A percentile compares a stretch with the other conserved stretches of the same genome.
Evolutionary conservation across 2,888 invertebrate genomes (phyloP).

Genomic region (Acronicta alni): DNA sequence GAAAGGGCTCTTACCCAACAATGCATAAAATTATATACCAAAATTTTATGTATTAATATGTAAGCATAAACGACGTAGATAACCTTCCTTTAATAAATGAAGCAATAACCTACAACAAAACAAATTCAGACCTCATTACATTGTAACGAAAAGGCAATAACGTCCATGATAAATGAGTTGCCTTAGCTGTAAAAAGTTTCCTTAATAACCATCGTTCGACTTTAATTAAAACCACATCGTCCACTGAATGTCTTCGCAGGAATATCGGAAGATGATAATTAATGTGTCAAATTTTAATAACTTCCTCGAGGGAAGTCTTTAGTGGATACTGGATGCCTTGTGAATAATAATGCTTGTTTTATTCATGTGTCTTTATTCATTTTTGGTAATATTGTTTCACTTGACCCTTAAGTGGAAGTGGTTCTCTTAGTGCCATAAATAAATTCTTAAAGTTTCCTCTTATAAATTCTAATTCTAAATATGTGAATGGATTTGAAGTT

Average conservation of each 20-base stretch:
- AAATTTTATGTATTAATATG: background rate
- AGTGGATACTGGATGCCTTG: constrained; percentile 11
- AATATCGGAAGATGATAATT: constrained; percentile 51
- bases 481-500: too few relatives aligned
- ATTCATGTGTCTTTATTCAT: too few relatives aligned
- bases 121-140: constrained; percentile 5
- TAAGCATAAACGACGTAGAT: constrained; percentile 9
- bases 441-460: too few relatives aligned
- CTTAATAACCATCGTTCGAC: constrained; percentile 26
- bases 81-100: constrained; percentile 8
- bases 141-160: constrained; percentile 5
- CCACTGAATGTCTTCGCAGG: constrained; percentile 10
- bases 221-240: constrained; percentile 43
- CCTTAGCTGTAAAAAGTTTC: constrained; percentile 15
- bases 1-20: too few relatives aligned
- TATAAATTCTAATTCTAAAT: too few relatives aligned
- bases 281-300: constrained; percentile 53
- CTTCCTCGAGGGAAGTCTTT: constrained; percentile 50
- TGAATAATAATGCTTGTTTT: constrained; percentile 10
- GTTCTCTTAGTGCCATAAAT: too few relatives aligned
- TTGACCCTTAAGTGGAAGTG: background rate
- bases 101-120: background rate
- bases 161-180: constrained; percentile 20
- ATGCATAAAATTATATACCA: too few relatives aligned
- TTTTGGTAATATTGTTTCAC: background rate